Evolutionary conservation across 2,888 invertebrate genomes (phyloP).

Genomic region (Pollenia griseotomentosa): DNA sequence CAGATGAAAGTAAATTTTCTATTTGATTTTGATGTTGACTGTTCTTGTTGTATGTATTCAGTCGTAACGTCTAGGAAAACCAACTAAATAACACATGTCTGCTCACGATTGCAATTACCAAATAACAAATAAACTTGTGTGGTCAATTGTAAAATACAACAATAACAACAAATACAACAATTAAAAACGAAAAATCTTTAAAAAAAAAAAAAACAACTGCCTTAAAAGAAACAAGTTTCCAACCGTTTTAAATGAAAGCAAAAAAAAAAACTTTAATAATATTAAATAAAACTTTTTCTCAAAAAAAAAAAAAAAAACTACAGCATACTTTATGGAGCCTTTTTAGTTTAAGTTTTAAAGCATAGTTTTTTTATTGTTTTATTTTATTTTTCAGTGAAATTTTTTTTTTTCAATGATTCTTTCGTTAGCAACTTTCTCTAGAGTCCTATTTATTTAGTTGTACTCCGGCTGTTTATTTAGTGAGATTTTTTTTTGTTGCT

Average conservation of each 20-base stretch:
- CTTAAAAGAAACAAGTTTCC: not conserved
- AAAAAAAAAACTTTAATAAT: conserved; percentile 39
- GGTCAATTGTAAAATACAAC: conserved; percentile 61
- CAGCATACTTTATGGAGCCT: conserved; percentile 58
- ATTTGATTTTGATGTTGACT: conserved; percentile 64
- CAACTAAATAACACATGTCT: conserved; percentile 61
- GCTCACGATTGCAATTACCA: conserved; percentile 70
- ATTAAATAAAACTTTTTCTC: conserved; percentile 30
- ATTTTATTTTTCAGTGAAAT: conserved; percentile 12
- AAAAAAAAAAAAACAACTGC: not conserved
- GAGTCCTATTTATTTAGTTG: conserved; percentile 24
- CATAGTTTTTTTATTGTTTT: conserved; percentile 10
- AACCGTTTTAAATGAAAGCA: not conserved
- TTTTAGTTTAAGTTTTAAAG: conserved; percentile 33
- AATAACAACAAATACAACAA: conserved; percentile 2
- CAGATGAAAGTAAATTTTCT: conserved; percentile 72
- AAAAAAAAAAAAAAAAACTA: conserved; percentile 30
- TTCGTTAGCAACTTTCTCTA: conserved; percentile 41
- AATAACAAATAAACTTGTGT: conserved; percentile 69
- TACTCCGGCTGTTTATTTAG: conserved; percentile 4
- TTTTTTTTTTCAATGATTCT: conserved; percentile 12
- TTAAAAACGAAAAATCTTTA: not conserved
- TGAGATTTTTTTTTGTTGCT: not conserved
- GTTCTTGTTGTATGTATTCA: not conserved
- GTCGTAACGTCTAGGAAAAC: conserved; percentile 41